Evolutionary conservation across 2,113 vertebrate genomes (phyloP).

Genomic region (Alexandromys fortis): DNA sequence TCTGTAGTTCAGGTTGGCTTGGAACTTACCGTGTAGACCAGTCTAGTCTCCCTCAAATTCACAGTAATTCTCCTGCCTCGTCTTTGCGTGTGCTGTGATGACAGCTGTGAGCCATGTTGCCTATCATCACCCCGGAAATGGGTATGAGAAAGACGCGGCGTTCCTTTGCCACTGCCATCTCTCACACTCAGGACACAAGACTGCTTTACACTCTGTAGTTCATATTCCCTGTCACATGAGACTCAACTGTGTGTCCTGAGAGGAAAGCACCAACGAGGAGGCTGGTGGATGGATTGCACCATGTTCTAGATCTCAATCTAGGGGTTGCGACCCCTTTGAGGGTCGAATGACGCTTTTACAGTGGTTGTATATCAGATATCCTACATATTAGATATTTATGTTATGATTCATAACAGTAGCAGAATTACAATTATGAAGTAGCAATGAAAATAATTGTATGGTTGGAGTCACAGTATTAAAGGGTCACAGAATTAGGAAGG

Average conservation of each 20-base stretch:
- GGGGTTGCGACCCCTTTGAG: too few relatives aligned
- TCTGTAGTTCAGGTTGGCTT: not conserved
- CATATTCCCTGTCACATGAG: not conserved
- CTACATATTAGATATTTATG: not conserved
- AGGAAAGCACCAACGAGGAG: not conserved
- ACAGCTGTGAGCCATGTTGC: too few relatives aligned
- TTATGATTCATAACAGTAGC: not conserved
- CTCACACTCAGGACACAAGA: not conserved
- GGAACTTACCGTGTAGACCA: not conserved
- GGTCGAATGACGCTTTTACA: not conserved
- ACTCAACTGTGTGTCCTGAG: not conserved
- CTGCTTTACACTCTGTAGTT: not conserved
- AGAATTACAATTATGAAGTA: not conserved
- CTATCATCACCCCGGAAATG: not conserved
- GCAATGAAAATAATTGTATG: not conserved
- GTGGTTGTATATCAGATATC: not conserved
- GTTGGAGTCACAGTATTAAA: not conserved
- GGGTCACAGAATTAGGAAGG: not conserved
- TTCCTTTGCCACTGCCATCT: not conserved
- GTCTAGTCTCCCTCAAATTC: not conserved
- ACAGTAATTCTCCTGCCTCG: not conserved
- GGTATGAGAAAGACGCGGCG: not conserved
- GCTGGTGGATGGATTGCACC: not conserved
- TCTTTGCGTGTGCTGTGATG: not conserved
- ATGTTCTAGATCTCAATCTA: not conserved